Conservation (phyloP, 2,888 invertebrate genomes). For the Papilio elwesi region DNA sequence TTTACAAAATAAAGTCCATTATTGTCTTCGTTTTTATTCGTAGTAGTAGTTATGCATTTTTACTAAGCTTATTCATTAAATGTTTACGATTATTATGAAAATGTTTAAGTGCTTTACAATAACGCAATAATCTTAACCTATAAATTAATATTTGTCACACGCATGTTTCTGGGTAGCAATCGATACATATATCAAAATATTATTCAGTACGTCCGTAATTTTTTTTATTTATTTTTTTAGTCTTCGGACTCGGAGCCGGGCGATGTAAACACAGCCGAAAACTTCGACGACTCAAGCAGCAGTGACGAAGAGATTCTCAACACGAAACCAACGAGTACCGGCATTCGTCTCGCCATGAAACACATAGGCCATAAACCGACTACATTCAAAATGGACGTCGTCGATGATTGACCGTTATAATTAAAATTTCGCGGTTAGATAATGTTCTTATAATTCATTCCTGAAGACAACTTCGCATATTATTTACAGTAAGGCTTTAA, state of each 20-base stretch:
- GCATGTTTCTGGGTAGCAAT: too few relatives aligned
- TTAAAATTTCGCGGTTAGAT: slow-evolving; percentile 39
- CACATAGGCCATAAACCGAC: slow-evolving; percentile 68
- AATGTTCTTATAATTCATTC: slow-evolving; percentile 19
- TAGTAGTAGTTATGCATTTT: background rate
- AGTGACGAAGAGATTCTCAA: slow-evolving; percentile 76
- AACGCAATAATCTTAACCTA: too few relatives aligned
- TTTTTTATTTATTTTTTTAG: slow-evolving; percentile 51
- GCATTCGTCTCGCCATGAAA: slow-evolving; percentile 74
- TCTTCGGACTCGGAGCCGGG: slow-evolving; percentile 72
- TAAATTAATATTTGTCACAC: too few relatives aligned
- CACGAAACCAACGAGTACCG: slow-evolving; percentile 61
- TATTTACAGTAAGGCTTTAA: slow-evolving; percentile 10
- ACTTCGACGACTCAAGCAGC: slow-evolving; percentile 72
- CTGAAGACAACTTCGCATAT: background rate
- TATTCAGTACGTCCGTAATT: too few relatives aligned
- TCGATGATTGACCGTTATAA: slow-evolving; percentile 66
- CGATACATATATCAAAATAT: too few relatives aligned
- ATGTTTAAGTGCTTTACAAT: background rate
- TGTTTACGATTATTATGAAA: background rate
- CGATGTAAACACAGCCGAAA: slow-evolving; percentile 64
- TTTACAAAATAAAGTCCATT: background rate
- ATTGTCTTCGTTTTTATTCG: slow-evolving; percentile 11
- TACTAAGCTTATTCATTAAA: background rate
- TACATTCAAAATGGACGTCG: slow-evolving; percentile 73